These are phyloP conservation scores for Ophioninae sp. DNA, from an alignment of 2,888 invertebrate species.

Conservation along the genomic window DNA sequence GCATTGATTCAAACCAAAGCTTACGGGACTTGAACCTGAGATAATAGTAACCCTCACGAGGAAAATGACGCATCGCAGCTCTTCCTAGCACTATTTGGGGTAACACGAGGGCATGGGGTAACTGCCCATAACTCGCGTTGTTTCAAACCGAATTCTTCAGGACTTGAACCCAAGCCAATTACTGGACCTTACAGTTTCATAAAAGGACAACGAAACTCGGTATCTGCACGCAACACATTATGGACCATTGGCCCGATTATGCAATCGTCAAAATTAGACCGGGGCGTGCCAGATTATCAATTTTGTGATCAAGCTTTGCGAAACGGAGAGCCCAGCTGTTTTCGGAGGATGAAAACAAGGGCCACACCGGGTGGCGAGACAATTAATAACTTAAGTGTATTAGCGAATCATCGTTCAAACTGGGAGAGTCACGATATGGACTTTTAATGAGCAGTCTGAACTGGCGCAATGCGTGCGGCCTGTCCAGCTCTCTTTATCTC, in stretches of 20 bases:
- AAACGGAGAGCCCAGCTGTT: slow-evolving; percentile 16
- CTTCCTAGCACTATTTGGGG: background rate
- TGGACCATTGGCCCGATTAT: background rate
- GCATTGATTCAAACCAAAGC: background rate
- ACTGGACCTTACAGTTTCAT: too few relatives aligned
- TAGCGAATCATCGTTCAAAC: slow-evolving; percentile 30
- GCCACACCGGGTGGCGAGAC: slow-evolving; percentile 32
- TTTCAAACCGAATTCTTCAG: too few relatives aligned
- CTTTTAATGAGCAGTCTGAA: background rate
- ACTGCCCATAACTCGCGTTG: background rate
- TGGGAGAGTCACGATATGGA: slow-evolving; percentile 2
- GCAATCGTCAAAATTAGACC: background rate
- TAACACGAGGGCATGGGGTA: background rate
- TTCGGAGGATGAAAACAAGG: slow-evolving; percentile 38
- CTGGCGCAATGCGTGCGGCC: slow-evolving; percentile 4
- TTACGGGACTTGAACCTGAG: too few relatives aligned
- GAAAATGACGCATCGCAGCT: too few relatives aligned
- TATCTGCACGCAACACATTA: background rate
- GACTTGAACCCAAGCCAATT: too few relatives aligned
- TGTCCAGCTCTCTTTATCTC: background rate
- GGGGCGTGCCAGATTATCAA: background rate
- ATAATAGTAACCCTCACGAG: too few relatives aligned
- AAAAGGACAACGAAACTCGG: too few relatives aligned
- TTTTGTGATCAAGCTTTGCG: background rate
- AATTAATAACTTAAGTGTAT: slow-evolving; percentile 43